These are phyloP conservation scores for Hirundo rustica DNA, from an alignment of 2,797 vertebrate genomes.

Conservation along the genomic window DNA sequence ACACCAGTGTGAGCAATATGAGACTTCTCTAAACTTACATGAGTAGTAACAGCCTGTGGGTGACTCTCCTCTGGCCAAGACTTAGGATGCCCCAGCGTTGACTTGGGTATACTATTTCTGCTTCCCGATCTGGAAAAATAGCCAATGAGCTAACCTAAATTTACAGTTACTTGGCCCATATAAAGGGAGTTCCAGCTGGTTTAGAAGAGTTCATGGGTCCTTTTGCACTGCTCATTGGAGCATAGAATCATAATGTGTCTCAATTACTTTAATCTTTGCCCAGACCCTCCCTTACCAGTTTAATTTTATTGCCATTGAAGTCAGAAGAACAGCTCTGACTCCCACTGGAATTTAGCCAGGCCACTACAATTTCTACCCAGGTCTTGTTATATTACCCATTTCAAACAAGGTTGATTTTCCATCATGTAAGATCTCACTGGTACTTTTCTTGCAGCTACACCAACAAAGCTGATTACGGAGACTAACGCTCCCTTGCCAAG, in stretches of 20 bases:
- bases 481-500: conserved; percentile 67
- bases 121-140: background rate
- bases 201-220: background rate
- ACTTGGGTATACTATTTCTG: background rate
- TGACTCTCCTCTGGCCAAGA: background rate
- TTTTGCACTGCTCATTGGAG: background rate
- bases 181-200: background rate
- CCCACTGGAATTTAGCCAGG: background rate
- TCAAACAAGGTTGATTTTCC: background rate
- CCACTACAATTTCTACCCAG: background rate
- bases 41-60: background rate
- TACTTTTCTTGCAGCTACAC: conserved; percentile 72
- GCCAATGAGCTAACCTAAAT: background rate
- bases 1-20: background rate
- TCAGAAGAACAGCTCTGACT: conserved; percentile 15
- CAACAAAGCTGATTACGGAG: conserved; percentile 73
- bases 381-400: background rate
- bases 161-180: background rate
- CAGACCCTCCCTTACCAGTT: background rate
- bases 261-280: conserved; percentile 8
- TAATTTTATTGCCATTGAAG: conserved; percentile 1
- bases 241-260: background rate
- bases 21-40: background rate
- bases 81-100: background rate
- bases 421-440: background rate